Percentiles rank a stretch among this genome's conserved stretches.
phyloP scores from a whole-genome alignment of 2,113 vertebrate genomes.

The Saccopteryx bilineata region DNA sequence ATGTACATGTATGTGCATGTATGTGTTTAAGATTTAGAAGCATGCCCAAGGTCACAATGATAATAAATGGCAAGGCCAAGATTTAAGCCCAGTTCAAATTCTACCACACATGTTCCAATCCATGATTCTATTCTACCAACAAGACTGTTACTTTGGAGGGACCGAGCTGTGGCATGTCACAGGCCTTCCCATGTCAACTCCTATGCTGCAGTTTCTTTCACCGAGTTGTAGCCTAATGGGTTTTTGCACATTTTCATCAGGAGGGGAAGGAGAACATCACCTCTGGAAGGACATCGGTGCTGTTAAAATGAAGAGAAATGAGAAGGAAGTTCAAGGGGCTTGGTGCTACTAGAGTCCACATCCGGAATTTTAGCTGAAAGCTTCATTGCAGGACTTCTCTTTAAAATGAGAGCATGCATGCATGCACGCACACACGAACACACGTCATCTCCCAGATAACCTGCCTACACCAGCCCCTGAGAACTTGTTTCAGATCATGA shows the following conservation, averaged over 20 bases:
- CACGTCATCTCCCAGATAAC: not conserved
- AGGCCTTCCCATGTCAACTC: not conserved
- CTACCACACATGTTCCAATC: not conserved
- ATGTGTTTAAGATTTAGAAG: not conserved
- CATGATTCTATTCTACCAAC: not conserved
- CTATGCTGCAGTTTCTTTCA: not conserved
- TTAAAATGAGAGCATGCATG: not conserved
- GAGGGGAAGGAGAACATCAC: not conserved
- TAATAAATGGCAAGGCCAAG: not conserved
- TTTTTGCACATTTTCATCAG: not conserved
- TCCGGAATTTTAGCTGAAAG: constrained; percentile 43
- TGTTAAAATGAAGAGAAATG: not conserved
- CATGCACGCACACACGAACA: not conserved
- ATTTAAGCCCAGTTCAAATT: not conserved
- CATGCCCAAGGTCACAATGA: not conserved
- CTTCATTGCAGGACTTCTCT: not conserved
- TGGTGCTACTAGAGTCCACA: not conserved
- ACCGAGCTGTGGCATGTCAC: not conserved
- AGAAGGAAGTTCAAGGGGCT: not conserved
- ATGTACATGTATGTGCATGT: not conserved
- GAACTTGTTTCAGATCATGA: constrained; percentile 44
- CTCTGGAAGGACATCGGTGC: not conserved
- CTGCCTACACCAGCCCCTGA: not conserved
- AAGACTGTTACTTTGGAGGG: not conserved
- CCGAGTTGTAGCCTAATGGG: not conserved